A percentile compares a stretch with the other conserved stretches of the same genome.
Conservation (phyloP, 2,113 vertebrate species). For the Ardeotis arabs region DNA sequence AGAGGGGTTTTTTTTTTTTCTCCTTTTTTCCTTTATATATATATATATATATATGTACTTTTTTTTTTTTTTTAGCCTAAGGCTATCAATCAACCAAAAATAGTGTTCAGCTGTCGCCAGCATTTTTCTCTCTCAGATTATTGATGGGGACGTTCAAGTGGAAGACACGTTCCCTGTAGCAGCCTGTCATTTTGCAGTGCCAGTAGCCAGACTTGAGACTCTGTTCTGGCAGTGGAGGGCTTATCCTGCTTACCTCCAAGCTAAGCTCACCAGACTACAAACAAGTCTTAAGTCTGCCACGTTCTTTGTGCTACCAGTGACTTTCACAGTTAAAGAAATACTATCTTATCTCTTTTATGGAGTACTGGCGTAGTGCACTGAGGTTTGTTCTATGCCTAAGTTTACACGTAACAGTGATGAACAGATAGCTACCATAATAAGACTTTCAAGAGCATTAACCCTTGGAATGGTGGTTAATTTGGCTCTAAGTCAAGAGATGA, state of each 20-base stretch:
- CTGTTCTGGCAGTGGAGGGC: neutral
- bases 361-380: neutral
- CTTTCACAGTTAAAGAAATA: neutral
- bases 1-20: neutral
- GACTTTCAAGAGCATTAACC: neutral
- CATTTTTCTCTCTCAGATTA: neutral
- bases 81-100: neutral
- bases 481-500: neutral
- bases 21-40: too few species aligned
- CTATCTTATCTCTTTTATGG: neutral
- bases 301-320: neutral
- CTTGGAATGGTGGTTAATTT: neutral
- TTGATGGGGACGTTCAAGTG: neutral
- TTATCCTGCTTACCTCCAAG: neutral
- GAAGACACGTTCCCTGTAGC: neutral
- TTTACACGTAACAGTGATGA: neutral
- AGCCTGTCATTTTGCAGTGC: neutral
- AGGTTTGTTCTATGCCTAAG: neutral
- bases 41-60: too few species aligned
- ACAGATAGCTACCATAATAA: neutral
- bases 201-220: neutral
- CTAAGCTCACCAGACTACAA: neutral
- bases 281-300: neutral
- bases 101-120: neutral
- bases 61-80: neutral